Percentiles rank a stretch among this genome's conserved stretches.
phyloP scores from a whole-genome alignment of 1,140 invertebrate species.

The Caenorhabditis briggsae region DNA sequence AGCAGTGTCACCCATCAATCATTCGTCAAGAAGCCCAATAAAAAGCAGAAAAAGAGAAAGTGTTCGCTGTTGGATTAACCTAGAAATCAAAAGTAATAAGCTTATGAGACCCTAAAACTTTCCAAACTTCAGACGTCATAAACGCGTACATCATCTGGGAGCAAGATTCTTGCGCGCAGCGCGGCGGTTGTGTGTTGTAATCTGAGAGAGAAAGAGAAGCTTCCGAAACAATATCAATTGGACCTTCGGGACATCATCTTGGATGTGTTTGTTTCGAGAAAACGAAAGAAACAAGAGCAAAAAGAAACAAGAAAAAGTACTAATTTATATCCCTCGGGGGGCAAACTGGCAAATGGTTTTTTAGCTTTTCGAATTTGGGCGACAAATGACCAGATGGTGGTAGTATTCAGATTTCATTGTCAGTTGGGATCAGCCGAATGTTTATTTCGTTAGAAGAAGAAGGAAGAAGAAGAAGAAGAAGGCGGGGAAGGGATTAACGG shows the following conservation, averaged over 20 bases:
- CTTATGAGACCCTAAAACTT: neutral
- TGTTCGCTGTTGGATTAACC: neutral
- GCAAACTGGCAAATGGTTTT: slow-evolving; percentile 25
- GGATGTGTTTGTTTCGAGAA: neutral
- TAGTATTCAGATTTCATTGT: slow-evolving; percentile 49
- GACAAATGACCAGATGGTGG: slow-evolving; percentile 47
- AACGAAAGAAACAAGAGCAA: neutral
- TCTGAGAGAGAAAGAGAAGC: neutral
- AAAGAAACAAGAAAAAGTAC: slow-evolving; percentile 22
- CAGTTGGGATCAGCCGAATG: slow-evolving; percentile 38
- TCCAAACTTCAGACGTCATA: slow-evolving; percentile 22
- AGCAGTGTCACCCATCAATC: slow-evolving; percentile 10
- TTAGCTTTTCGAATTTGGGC: neutral
- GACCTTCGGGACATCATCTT: slow-evolving; percentile 36
- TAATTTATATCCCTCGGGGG: slow-evolving; percentile 44
- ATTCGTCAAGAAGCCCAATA: neutral
- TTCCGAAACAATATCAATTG: slow-evolving; percentile 53
- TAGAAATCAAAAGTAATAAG: neutral
- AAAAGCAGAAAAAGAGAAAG: neutral
- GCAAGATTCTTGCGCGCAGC: slow-evolving; percentile 11
- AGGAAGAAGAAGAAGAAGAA: neutral
- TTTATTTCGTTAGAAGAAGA: neutral
- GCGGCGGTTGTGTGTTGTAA: slow-evolving; percentile 45
- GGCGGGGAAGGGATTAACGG: slow-evolving; percentile 4
- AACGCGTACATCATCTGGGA: slow-evolving; percentile 38